Evolutionary conservation across 2,797 vertebrate genomes (phyloP).

Genomic region (Phalanger gymnotis): DNA sequence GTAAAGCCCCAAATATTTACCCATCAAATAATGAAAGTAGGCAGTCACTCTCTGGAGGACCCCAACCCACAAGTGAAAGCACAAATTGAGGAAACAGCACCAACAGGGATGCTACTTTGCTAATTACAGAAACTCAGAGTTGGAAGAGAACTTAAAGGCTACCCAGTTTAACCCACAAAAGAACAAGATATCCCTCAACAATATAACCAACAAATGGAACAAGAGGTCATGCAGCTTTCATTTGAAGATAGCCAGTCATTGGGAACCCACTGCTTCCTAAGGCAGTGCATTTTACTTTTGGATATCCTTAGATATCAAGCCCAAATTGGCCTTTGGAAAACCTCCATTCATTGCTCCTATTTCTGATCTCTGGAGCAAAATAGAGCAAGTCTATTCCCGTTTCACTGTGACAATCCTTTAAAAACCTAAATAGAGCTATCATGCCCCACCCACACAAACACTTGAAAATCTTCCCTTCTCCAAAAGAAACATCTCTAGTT

Average conservation of each 20-base stretch:
- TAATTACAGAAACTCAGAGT: neutral
- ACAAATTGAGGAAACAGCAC: neutral
- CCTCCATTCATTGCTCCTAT: neutral
- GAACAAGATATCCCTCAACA: neutral
- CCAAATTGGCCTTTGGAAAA: neutral
- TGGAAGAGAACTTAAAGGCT: neutral
- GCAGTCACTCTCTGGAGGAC: neutral
- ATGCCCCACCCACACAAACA: neutral
- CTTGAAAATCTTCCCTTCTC: neutral
- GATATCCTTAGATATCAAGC: neutral
- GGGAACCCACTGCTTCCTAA: neutral
- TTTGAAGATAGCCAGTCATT: neutral
- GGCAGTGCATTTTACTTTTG: neutral
- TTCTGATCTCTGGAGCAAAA: neutral
- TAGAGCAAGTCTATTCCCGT: neutral
- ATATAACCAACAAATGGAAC: neutral
- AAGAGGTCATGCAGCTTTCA: neutral
- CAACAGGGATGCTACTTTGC: neutral
- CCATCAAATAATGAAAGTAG: neutral
- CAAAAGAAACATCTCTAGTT: neutral
- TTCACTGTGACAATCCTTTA: neutral
- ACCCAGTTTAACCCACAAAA: neutral
- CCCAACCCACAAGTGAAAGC: neutral
- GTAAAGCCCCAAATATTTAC: neutral
- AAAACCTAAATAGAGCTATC: neutral